These are phyloP conservation scores for Drosophila fuyamai DNA, from an alignment of 1,140 invertebrate genomes.

Conservation along the genomic window DNA sequence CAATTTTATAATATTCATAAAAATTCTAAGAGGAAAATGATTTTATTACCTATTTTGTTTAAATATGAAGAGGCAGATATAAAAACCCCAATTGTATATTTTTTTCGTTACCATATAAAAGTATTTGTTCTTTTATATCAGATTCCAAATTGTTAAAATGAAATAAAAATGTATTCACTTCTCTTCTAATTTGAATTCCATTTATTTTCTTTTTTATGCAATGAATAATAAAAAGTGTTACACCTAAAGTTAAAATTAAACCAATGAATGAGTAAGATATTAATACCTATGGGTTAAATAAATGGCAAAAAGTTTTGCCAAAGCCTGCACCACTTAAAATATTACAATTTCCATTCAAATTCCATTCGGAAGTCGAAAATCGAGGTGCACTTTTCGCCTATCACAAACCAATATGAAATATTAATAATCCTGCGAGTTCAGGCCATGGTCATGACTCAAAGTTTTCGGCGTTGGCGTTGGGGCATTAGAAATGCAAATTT, in stretches of 20 bases:
- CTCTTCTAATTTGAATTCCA: not conserved
- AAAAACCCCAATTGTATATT: too few relatives aligned
- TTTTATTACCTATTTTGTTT: too few relatives aligned
- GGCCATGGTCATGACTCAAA: slow-evolving; percentile 37
- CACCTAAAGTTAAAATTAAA: not conserved
- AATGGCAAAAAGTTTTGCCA: slow-evolving; percentile 10
- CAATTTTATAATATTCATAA: too few relatives aligned
- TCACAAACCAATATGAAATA: slow-evolving; percentile 81
- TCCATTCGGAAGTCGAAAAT: slow-evolving; percentile 19
- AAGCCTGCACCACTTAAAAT: slow-evolving; percentile 4
- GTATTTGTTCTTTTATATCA: too few relatives aligned
- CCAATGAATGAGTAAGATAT: not conserved
- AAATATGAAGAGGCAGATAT: too few relatives aligned
- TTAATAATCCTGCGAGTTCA: slow-evolving; percentile 67
- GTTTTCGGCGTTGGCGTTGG: slow-evolving; percentile 39
- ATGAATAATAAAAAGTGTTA: not conserved
- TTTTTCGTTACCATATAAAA: too few relatives aligned
- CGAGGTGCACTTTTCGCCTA: slow-evolving; percentile 55
- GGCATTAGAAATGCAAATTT: slow-evolving; percentile 78
- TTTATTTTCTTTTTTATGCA: not conserved
- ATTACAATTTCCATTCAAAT: slow-evolving; percentile 20
- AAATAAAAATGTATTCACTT: not conserved
- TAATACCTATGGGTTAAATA: slow-evolving; percentile 18
- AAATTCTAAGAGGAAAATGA: too few relatives aligned
- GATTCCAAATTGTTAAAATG: not conserved